Percentiles rank a stretch among this genome's conserved stretches.
Conservation (phyloP, 1,140 invertebrate genomes). For the Microplitis mediator region DNA sequence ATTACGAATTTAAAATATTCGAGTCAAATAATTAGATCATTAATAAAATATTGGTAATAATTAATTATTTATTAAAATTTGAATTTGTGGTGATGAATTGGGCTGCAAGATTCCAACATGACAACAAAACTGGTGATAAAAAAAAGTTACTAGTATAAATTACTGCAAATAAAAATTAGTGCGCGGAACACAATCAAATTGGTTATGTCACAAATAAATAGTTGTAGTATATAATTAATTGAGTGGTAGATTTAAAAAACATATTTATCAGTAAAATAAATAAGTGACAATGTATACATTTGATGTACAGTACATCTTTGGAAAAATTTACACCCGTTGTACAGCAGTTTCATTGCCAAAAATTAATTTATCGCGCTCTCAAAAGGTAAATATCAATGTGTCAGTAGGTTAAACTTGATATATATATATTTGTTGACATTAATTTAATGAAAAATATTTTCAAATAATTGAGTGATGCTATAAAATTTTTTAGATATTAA, state of each 20-base stretch:
- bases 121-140: too few relatives aligned
- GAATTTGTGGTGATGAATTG: too few relatives aligned
- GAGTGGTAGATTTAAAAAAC: not conserved
- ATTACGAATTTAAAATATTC: too few relatives aligned
- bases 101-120: too few relatives aligned
- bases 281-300: slow-evolving; percentile 45
- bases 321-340: slow-evolving; percentile 44
- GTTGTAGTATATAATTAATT: too few relatives aligned
- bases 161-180: not conserved
- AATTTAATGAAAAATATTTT: not conserved
- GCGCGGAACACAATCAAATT: slow-evolving; percentile 5
- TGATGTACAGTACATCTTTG: slow-evolving; percentile 45
- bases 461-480: slow-evolving; percentile 39
- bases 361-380: slow-evolving; percentile 52
- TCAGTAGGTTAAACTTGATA: slow-evolving; percentile 19
- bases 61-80: too few relatives aligned
- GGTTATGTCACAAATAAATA: not conserved
- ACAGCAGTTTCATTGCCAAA: slow-evolving; percentile 42
- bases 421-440: slow-evolving; percentile 12
- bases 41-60: too few relatives aligned
- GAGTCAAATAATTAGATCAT: too few relatives aligned
- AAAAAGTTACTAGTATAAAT: too few relatives aligned
- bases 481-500: slow-evolving; percentile 49
- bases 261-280: not conserved
- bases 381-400: slow-evolving; percentile 50